A percentile compares a stretch with the other conserved stretches of the same genome.
Conservation (phyloP, 2,888 invertebrate species). For the Perdita meconis region DNA sequence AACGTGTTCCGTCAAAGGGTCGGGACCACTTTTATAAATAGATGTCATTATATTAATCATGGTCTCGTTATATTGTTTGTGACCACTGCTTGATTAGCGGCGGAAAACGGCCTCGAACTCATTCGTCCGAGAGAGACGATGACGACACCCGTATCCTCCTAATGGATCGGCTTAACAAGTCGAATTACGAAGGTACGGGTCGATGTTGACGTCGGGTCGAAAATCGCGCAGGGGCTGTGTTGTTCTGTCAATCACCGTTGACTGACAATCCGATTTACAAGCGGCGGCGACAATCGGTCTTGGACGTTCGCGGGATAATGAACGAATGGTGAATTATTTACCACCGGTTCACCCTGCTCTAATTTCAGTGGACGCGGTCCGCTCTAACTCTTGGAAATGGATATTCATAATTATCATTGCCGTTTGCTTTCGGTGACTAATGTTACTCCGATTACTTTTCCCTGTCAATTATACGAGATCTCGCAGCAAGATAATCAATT, state of each 20-base stretch:
- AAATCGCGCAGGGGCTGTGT: slow-evolving; percentile 46
- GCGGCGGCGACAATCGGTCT: neutral
- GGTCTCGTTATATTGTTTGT: neutral
- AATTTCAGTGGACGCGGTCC: too few relatives aligned
- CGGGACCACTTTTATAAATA: slow-evolving; percentile 3
- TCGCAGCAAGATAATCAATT: neutral
- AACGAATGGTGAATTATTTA: slow-evolving; percentile 14
- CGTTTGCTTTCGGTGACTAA: neutral
- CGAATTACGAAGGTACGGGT: slow-evolving; percentile 56
- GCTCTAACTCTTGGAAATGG: too few relatives aligned
- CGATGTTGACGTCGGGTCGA: slow-evolving; percentile 54
- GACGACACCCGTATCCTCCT: slow-evolving; percentile 54
- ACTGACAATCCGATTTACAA: slow-evolving; percentile 58
- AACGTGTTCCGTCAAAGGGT: slow-evolving; percentile 1
- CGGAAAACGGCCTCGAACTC: slow-evolving; percentile 42
- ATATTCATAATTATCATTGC: too few relatives aligned
- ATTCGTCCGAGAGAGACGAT: slow-evolving; percentile 35
- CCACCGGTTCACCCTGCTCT: slow-evolving; percentile 1
- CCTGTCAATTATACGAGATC: too few relatives aligned
- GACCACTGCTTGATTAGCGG: slow-evolving; percentile 17
- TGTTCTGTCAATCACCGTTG: slow-evolving; percentile 58
- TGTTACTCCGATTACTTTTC: too few relatives aligned
- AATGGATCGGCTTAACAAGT: slow-evolving; percentile 69
- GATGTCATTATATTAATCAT: neutral
- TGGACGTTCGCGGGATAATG: slow-evolving; percentile 14